Evolutionary conservation across 2,113 vertebrate species (phyloP).

Genomic region (Entelurus aequoreus): DNA sequence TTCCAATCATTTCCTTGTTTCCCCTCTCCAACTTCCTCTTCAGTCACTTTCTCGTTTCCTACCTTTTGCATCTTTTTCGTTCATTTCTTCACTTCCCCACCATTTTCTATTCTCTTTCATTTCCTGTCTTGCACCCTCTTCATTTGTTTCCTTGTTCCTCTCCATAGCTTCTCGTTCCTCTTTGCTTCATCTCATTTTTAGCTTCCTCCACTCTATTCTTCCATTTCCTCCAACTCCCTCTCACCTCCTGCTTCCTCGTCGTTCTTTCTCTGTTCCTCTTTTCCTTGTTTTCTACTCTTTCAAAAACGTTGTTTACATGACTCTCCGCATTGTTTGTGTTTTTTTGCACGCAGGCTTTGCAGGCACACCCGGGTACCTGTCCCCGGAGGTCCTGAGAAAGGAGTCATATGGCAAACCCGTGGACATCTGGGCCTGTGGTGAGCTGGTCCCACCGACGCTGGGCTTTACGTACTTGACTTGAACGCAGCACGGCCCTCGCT

Average conservation of each 20-base stretch:
- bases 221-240: too few species aligned
- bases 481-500: background rate
- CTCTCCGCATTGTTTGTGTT: background rate
- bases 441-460: constrained; percentile 25
- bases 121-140: too few species aligned
- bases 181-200: background rate
- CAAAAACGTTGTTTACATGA: background rate
- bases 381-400: constrained; percentile 91
- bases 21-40: too few species aligned
- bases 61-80: too few species aligned
- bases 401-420: constrained; percentile 96
- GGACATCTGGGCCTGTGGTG: constrained; percentile 98
- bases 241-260: too few species aligned
- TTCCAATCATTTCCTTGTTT: too few species aligned
- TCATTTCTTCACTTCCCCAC: too few species aligned
- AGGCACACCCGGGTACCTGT: constrained; percentile 86
- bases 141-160: background rate
- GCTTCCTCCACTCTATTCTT: background rate
- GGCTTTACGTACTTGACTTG: background rate
- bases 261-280: background rate
- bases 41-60: too few species aligned
- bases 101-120: background rate
- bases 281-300: too few species aligned
- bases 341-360: constrained; percentile 76
- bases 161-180: background rate